A percentile compares a stretch with the other conserved stretches of the same genome.
Evolutionary conservation across 1,140 invertebrate genomes (phyloP).

Genomic region (Zaprionus inermis): DNA sequence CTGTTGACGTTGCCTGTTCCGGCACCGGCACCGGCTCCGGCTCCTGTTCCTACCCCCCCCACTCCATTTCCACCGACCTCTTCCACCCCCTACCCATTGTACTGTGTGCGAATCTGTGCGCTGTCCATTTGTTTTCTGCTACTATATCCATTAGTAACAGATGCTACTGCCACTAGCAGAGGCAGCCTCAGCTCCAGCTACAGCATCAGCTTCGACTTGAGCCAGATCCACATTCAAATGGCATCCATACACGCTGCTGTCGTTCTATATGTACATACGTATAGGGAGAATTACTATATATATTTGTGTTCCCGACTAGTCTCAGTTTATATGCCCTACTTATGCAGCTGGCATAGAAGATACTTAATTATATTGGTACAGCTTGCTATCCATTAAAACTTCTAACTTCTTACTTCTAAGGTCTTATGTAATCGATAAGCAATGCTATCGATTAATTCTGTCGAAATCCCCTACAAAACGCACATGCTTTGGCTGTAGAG

Average conservation of each 20-base stretch:
- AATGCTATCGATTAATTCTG: background rate
- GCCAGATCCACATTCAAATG: constrained; percentile 69
- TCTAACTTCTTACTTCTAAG: background rate
- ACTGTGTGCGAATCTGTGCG: constrained; percentile 63
- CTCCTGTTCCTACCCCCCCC: background rate
- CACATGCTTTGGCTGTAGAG: constrained; percentile 7
- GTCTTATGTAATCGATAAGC: too few species aligned
- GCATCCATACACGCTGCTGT: constrained; percentile 62
- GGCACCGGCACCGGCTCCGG: constrained; percentile 14
- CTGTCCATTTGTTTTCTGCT: constrained; percentile 78
- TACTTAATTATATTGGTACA: background rate
- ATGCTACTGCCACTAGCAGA: constrained; percentile 72
- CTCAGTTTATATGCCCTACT: constrained; percentile 3
- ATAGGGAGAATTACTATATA: constrained; percentile 11
- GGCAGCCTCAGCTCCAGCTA: constrained; percentile 8
- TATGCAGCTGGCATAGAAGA: background rate
- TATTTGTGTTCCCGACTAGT: background rate
- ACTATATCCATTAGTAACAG: constrained; percentile 79
- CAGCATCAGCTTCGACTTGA: constrained; percentile 1
- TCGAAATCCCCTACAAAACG: background rate
- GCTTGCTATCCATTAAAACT: background rate
- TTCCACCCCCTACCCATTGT: background rate
- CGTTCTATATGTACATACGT: constrained; percentile 54
- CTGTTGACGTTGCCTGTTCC: constrained; percentile 66
- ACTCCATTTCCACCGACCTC: too few species aligned